These are phyloP conservation scores for Eueides isabella DNA, from an alignment of 1,140 invertebrate species.

Conservation along the genomic window DNA sequence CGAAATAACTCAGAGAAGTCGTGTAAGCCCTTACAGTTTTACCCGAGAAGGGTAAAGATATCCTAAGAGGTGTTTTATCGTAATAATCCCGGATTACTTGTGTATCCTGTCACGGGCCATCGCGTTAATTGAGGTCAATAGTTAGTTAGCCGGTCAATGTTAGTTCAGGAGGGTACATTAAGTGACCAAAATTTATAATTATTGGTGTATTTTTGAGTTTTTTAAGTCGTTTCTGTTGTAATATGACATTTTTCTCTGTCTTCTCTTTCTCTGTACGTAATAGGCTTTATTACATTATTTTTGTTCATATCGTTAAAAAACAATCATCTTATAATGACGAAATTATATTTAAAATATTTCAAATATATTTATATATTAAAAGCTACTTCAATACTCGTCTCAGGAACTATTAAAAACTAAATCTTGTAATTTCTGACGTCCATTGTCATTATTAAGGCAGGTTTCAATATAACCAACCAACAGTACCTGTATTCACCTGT, in stretches of 20 bases:
- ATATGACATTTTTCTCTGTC: no score
- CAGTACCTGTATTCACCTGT: no score
- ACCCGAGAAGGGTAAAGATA: slow-evolving; percentile 40
- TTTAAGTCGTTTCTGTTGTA: neutral
- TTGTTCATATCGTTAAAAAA: no score
- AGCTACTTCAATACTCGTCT: no score
- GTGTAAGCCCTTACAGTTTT: neutral
- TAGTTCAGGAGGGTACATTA: slow-evolving; percentile 34
- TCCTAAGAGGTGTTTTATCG: slow-evolving; percentile 71
- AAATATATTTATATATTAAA: neutral
- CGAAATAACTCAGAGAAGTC: neutral
- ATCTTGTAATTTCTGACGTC: no score
- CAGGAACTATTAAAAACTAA: no score
- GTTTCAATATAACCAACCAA: no score
- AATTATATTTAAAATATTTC: no score
- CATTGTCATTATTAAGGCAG: no score
- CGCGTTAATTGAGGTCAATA: slow-evolving; percentile 75
- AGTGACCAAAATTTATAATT: slow-evolving; percentile 17
- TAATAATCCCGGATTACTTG: slow-evolving; percentile 72
- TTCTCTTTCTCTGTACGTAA: no score
- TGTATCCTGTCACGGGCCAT: slow-evolving; percentile 64
- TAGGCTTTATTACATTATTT: no score
- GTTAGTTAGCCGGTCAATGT: slow-evolving; percentile 53
- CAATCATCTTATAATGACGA: no score
- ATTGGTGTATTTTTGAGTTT: neutral